These are phyloP conservation scores for Campoletis raptor DNA, from an alignment of 2,888 invertebrate species.

Conservation along the genomic window DNA sequence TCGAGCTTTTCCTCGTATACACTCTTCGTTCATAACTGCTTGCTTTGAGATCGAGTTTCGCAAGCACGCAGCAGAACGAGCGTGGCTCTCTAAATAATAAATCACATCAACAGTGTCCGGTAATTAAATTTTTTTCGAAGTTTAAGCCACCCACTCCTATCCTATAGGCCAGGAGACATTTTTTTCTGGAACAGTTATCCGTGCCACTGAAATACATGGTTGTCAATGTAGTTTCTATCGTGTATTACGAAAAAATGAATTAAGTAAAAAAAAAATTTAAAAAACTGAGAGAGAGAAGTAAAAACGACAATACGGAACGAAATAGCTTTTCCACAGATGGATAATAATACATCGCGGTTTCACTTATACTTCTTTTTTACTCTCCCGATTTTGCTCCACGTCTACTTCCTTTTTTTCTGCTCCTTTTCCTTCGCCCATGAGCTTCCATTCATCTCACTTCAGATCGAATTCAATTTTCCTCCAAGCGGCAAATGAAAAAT, in stretches of 20 bases:
- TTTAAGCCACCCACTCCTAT: slow-evolving; percentile 18
- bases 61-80: slow-evolving; percentile 8
- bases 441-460: slow-evolving; percentile 49
- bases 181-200: slow-evolving; percentile 18
- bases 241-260: slow-evolving; percentile 18
- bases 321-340: slow-evolving; percentile 25
- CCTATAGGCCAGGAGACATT: not conserved
- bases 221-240: slow-evolving; percentile 26
- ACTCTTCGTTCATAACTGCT: not conserved
- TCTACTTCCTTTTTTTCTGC: slow-evolving; percentile 17
- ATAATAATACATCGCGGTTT: slow-evolving; percentile 41
- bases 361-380: slow-evolving; percentile 17
- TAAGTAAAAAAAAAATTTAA: not conserved
- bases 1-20: slow-evolving; percentile 22
- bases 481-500: slow-evolving; percentile 58
- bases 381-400: slow-evolving; percentile 17
- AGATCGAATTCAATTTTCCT: slow-evolving; percentile 41
- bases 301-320: slow-evolving; percentile 15
- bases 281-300: not conserved
- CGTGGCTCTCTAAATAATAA: slow-evolving; percentile 71
- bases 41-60: slow-evolving; percentile 12
- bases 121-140: slow-evolving; percentile 71
- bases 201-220: not conserved
- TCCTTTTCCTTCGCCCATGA: not conserved
- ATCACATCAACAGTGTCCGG: slow-evolving; percentile 71